Percentiles rank a stretch among this genome's conserved stretches.
Conservation (phyloP, 2,113 vertebrate species). For the Protomyctophum bolini region DNA sequence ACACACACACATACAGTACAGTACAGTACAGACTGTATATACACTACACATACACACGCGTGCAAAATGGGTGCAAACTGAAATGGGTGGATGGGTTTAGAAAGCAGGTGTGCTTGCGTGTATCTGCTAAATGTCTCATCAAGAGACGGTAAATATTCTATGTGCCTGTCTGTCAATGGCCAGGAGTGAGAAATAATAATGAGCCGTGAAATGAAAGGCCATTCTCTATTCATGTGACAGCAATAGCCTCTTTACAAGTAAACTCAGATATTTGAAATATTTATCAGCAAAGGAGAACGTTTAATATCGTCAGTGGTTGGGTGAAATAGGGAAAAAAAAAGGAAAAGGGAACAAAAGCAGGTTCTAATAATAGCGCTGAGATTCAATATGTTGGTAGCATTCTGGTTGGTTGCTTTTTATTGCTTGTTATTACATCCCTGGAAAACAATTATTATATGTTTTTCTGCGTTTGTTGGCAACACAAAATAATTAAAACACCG, state of each 20-base stretch:
- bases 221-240: conserved; percentile 94
- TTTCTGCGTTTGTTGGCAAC: conserved; percentile 93
- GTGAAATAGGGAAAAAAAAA: conserved; percentile 80
- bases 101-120: conserved; percentile 86
- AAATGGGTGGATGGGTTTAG: conserved; percentile 7
- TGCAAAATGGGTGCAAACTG: conserved; percentile 2
- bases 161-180: conserved; percentile 87
- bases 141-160: conserved; percentile 92
- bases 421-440: conserved; percentile 98
- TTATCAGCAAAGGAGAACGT: conserved; percentile 86
- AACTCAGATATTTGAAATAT: conserved; percentile 99
- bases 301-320: conserved; percentile 84
- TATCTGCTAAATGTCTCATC: conserved; percentile 90
- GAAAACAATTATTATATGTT: conserved; percentile 91
- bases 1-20: conserved; percentile 6
- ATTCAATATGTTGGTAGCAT: conserved; percentile 89
- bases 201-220: conserved; percentile 91
- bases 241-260: conserved; percentile 89
- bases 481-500: conserved; percentile 97
- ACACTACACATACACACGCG: conserved; percentile 8
- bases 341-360: conserved; percentile 65
- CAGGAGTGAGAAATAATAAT: conserved; percentile 89
- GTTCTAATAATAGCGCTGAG: conserved; percentile 87
- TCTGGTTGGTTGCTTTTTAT: conserved; percentile 97
- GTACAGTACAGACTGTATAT: not conserved